Evolutionary conservation across 2,797 vertebrate species (phyloP).

Genomic region (Platyrinchus mystaceus): DNA sequence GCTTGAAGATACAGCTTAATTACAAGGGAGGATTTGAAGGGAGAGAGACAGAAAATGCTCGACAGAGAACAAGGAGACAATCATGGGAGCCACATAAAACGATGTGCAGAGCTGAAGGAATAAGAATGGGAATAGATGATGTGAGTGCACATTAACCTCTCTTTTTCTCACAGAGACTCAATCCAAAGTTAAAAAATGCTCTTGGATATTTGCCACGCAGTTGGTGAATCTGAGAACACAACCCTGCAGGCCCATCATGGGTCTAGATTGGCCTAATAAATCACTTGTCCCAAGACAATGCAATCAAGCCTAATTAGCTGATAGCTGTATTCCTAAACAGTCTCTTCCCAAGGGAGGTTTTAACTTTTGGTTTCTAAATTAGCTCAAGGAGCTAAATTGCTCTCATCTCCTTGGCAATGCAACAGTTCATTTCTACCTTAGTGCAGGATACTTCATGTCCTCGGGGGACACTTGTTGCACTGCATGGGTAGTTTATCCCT

Average conservation of each 20-base stretch:
- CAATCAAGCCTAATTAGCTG: constrained; percentile 73
- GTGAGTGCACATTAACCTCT: constrained; percentile 7
- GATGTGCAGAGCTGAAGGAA: background rate
- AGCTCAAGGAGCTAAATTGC: constrained; percentile 65
- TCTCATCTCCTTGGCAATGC: constrained; percentile 57
- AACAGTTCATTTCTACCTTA: constrained; percentile 18
- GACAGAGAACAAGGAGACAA: constrained; percentile 14
- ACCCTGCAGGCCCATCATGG: constrained; percentile 63
- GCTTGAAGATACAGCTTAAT: constrained; percentile 21
- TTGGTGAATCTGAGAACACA: constrained; percentile 32
- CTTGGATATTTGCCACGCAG: constrained; percentile 61
- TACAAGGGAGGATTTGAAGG: background rate
- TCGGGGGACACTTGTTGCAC: rapidly evolving
- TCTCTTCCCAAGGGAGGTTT: constrained; percentile 63
- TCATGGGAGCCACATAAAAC: background rate
- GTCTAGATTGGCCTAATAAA: constrained; percentile 69
- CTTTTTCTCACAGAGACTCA: background rate
- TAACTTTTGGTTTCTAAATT: constrained; percentile 72
- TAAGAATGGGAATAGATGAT: background rate
- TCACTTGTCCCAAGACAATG: constrained; percentile 72
- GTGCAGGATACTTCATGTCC: background rate
- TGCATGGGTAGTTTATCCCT: background rate
- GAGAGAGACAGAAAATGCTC: background rate
- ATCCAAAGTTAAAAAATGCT: constrained; percentile 53
- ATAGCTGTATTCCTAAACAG: constrained; percentile 70